These are phyloP conservation scores for Mungos mungo DNA, from an alignment of 2,113 vertebrate genomes.

Conservation along the genomic window DNA sequence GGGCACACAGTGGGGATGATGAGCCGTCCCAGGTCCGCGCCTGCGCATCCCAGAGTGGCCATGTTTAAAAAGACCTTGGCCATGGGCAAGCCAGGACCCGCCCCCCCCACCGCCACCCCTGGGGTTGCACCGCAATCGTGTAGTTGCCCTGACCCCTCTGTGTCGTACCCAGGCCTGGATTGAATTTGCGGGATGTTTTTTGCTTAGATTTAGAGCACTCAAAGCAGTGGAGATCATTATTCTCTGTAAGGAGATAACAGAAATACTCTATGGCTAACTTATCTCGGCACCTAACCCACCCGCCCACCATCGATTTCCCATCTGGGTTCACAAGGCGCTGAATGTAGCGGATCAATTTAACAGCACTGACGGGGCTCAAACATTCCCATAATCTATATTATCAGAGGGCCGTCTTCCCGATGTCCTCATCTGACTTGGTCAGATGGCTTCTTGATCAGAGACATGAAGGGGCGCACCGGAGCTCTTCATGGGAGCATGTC, in stretches of 20 bases:
- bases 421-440: constrained; percentile 80
- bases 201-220: constrained; percentile 59
- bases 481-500: constrained; percentile 45
- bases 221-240: constrained; percentile 53
- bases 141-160: not conserved
- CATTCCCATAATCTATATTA: constrained; percentile 75
- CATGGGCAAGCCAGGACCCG: not conserved
- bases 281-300: constrained; percentile 67
- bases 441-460: constrained; percentile 63
- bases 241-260: constrained; percentile 77
- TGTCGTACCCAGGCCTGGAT: not conserved
- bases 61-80: not conserved
- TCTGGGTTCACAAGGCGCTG: constrained; percentile 64
- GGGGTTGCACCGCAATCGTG: accelerated
- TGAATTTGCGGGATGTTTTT: constrained; percentile 54
- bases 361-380: constrained; percentile 68
- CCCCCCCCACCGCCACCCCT: not conserved
- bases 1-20: no score
- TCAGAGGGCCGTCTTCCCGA: constrained; percentile 58
- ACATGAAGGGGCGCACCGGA: constrained; percentile 13
- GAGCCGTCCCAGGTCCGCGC: no score
- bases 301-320: constrained; percentile 78
- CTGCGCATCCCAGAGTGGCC: accelerated
- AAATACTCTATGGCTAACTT: constrained; percentile 73
- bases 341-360: constrained; percentile 73